These are phyloP conservation scores for Tylochromis polylepis DNA, from an alignment of 2,113 vertebrate genomes.

Conservation along the genomic window DNA sequence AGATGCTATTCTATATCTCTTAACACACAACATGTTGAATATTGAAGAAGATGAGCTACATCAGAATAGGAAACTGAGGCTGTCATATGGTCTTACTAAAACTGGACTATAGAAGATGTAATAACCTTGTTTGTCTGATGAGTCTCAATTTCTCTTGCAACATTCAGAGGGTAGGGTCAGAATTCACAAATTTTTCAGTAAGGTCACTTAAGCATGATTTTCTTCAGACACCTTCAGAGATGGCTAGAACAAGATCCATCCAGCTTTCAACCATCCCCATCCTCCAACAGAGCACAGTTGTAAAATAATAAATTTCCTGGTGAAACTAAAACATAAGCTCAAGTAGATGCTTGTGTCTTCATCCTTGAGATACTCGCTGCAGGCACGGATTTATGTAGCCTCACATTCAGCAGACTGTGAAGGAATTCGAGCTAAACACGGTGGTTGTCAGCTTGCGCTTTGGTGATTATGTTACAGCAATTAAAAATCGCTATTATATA, in stretches of 20 bases:
- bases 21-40: not conserved
- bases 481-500: not conserved
- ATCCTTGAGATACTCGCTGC: not conserved
- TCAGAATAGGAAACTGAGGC: not conserved
- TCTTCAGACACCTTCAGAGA: not conserved
- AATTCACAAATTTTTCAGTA: not conserved
- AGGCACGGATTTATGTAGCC: constrained; percentile 25
- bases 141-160: not conserved
- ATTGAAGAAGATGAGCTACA: not conserved
- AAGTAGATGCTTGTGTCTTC: not conserved
- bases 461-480: constrained; percentile 3
- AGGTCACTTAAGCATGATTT: not conserved
- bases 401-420: constrained; percentile 38
- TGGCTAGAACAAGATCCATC: not conserved
- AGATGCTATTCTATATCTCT: not conserved
- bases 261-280: not conserved
- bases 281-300: not conserved
- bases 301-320: constrained; percentile 10
- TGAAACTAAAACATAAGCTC: constrained; percentile 1
- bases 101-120: too few species aligned
- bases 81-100: not conserved
- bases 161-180: not conserved
- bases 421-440: constrained; percentile 39
- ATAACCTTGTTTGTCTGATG: not conserved
- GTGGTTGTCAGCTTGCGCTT: not conserved